Percentiles rank a stretch among this genome's conserved stretches.
phyloP scores from a whole-genome alignment of 2,888 invertebrate genomes.

The Lasioglossum pauxillum region DNA sequence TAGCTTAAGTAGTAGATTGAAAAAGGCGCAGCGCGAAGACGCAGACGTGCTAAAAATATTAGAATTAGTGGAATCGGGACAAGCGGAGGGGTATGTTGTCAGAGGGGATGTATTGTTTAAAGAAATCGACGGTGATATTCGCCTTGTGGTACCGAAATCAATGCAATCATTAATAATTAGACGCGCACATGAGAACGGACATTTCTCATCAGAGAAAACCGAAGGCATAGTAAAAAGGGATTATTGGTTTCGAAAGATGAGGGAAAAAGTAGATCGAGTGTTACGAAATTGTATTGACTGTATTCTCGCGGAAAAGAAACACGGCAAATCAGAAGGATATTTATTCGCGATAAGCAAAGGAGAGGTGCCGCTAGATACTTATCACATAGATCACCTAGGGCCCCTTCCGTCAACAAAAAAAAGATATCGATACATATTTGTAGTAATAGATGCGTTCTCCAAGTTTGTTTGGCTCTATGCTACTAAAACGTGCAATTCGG shows the following conservation, averaged over 20 bases:
- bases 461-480: too few species aligned
- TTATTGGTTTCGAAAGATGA: not conserved
- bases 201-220: not conserved
- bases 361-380: too few species aligned
- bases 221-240: not conserved
- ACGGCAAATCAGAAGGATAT: too few species aligned
- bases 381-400: too few species aligned
- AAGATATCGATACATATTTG: too few species aligned
- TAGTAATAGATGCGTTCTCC: too few species aligned
- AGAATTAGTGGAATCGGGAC: not conserved
- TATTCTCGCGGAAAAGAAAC: too few species aligned
- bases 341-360: too few species aligned
- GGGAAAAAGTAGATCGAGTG: too few species aligned
- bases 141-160: not conserved
- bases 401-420: too few species aligned
- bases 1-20: not conserved
- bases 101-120: conserved; percentile 13
- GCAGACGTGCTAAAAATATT: not conserved
- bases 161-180: conserved; percentile 5
- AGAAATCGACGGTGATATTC: not conserved
- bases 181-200: not conserved
- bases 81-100: not conserved
- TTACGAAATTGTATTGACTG: too few species aligned
- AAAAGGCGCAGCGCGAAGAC: not conserved
- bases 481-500: too few species aligned